phyloP scores from a whole-genome alignment of 2,797 vertebrate species.

The Jordanella pulchra region DNA sequence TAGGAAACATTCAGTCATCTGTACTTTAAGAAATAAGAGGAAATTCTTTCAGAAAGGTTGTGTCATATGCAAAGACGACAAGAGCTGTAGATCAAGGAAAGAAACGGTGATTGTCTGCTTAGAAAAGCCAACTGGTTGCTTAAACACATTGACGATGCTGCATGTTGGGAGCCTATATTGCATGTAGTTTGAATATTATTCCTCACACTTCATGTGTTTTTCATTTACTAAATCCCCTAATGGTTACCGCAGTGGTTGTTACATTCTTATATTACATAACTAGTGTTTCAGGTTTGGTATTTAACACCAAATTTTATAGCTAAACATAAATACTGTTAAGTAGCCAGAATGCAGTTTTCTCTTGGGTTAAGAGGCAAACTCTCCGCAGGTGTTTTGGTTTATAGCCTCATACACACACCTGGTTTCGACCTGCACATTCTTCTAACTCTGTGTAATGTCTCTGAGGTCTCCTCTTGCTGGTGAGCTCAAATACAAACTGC shows the following conservation, averaged over 20 bases:
- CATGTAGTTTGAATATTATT: background rate
- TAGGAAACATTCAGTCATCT: background rate
- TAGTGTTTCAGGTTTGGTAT: conserved; percentile 5
- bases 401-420: conserved; percentile 44
- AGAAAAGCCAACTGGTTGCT: background rate
- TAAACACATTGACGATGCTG: background rate
- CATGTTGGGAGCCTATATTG: background rate
- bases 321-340: conserved; percentile 29
- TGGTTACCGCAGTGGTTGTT: conserved; percentile 2
- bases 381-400: conserved; percentile 49
- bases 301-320: conserved; percentile 28
- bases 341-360: conserved; percentile 31
- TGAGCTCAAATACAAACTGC: conserved; percentile 56
- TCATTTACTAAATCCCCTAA: conserved; percentile 30
- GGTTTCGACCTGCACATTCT: conserved; percentile 65
- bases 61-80: background rate
- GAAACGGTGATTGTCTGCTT: background rate
- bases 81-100: background rate
- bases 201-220: conserved; percentile 47
- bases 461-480: conserved; percentile 57
- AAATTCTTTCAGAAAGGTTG: background rate
- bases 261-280: background rate
- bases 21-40: background rate
- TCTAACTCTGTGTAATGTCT: conserved; percentile 64
- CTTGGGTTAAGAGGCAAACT: conserved; percentile 47